Evolutionary conservation across 2,113 vertebrate genomes (phyloP).

Genomic region (Pterocles gutturalis): DNA sequence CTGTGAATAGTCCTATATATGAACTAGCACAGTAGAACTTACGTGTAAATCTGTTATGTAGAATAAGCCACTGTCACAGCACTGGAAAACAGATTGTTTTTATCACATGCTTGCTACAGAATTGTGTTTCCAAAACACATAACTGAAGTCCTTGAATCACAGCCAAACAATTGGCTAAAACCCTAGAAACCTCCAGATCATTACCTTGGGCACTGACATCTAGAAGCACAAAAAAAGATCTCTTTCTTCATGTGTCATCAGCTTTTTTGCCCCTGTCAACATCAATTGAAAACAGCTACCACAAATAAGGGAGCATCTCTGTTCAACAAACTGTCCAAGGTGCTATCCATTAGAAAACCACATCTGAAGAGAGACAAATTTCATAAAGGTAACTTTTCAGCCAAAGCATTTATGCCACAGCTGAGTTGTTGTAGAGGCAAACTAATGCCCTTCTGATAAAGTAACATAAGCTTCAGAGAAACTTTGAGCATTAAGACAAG

Average conservation of each 20-base stretch:
- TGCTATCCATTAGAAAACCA: not conserved
- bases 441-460: not conserved
- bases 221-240: not conserved
- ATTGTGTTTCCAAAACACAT: conserved; percentile 53
- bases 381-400: conserved; percentile 23
- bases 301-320: not conserved
- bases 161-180: conserved; percentile 65
- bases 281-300: not conserved
- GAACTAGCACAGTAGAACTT: not conserved
- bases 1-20: not conserved
- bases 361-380: not conserved
- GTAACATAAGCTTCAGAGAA: not conserved
- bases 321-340: not conserved
- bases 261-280: not conserved
- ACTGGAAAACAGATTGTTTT: conserved; percentile 51
- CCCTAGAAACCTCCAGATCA: conserved; percentile 44
- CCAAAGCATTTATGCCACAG: not conserved
- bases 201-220: conserved; percentile 8
- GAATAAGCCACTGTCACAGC: conserved; percentile 21
- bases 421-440: not conserved
- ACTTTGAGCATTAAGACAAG: not conserved
- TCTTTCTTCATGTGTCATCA: not conserved
- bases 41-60: not conserved
- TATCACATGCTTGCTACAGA: conserved; percentile 40
- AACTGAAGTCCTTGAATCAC: conserved; percentile 59